Base-by-base conservation (phyloP, 2,797 vertebrate species). In the Percopsis omiscomaycus region DNA sequence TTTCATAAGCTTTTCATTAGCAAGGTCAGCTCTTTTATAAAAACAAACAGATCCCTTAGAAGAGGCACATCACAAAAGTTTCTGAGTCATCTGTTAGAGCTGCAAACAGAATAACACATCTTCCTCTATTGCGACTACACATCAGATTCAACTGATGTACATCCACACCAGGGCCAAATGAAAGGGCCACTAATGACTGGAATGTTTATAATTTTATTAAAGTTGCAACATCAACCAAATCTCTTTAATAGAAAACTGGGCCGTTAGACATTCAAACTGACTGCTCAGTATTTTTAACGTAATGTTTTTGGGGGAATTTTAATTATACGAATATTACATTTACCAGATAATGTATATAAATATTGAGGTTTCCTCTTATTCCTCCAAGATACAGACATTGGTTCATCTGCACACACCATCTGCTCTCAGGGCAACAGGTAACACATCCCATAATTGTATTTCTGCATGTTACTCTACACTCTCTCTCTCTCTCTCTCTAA, bases 291-390 rank as follows among this genome's bases (percentile, higher is more conserved):
- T 37, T 37, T 37, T 37, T 37, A 37, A 8, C 32, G 6, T 32
- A 32, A 32, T 32, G 4, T 6, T 32, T 32, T 32, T 32, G 32
- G 5, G 32, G 22, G 22, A 22, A 22, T 22, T 22, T 22, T 22
- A 37, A 37, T 37, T 37, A 37, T 37, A 22, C 22, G 32, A 37
- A 37, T 37, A 37, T 37, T 37, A 8, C 32, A 37, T 37, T 37
- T 37, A 37, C 5, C 14, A 56, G 53, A 51, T 27, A 37, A 15
- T 59, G 32, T 62, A 37, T 8, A 22, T 22, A 22, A 22, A 22
- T 22, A 22, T 46, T 30, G 54, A 22, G 14, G 13, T 59, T 72
- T 71, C 32, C 66, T 73, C 59, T 67, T 3, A 52, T 79, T 61
- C 51, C 32, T 58, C 51, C 32, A 74, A 66, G 57, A 8, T 0